A percentile compares a stretch with the other conserved stretches of the same genome.
Conservation (phyloP, 1,140 invertebrate species). For the Philopotamus ludificatus region DNA sequence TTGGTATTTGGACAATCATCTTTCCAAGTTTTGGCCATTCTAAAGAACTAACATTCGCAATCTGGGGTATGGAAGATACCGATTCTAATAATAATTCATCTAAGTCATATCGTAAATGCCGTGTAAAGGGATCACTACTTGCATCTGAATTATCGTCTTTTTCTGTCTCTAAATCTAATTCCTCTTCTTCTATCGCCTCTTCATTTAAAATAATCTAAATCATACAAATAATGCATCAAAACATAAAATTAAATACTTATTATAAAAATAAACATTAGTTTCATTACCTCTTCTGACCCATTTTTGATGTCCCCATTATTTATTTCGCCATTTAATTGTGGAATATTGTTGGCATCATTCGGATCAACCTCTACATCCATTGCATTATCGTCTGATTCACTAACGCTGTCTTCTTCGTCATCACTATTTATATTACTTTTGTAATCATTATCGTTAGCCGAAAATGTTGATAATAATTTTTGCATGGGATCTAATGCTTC, state of each 20-base stretch:
- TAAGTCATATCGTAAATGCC: conserved; percentile 65
- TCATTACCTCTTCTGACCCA: neutral
- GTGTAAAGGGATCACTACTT: conserved; percentile 63
- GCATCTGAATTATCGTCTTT: conserved; percentile 49
- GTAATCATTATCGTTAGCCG: conserved; percentile 41
- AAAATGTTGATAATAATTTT: conserved; percentile 59
- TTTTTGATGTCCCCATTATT: conserved; percentile 37
- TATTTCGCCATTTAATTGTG: conserved; percentile 32
- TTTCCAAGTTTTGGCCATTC: conserved; percentile 63
- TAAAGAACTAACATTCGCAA: conserved; percentile 47
- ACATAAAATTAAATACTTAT: too few relatives aligned
- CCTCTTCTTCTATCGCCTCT: conserved; percentile 31
- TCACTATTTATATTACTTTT: conserved; percentile 43
- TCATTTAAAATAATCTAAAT: too few relatives aligned
- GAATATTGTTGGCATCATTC: conserved; percentile 44
- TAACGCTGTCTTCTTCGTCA: conserved; percentile 31
- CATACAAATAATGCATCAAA: too few relatives aligned
- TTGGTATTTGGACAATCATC: conserved; percentile 60
- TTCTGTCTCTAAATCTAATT: conserved; percentile 43
- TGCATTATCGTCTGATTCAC: conserved; percentile 40
- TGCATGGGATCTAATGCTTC: conserved; percentile 58
- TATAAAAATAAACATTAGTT: neutral
- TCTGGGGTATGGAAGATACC: conserved; percentile 53
- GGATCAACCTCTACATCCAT: conserved; percentile 33
- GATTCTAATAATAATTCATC: conserved; percentile 58